Percentiles rank a stretch among this genome's conserved stretches.
Evolutionary conservation across 2,888 invertebrate genomes (phyloP).

Genomic region (Leptogaster cylindrica): DNA sequence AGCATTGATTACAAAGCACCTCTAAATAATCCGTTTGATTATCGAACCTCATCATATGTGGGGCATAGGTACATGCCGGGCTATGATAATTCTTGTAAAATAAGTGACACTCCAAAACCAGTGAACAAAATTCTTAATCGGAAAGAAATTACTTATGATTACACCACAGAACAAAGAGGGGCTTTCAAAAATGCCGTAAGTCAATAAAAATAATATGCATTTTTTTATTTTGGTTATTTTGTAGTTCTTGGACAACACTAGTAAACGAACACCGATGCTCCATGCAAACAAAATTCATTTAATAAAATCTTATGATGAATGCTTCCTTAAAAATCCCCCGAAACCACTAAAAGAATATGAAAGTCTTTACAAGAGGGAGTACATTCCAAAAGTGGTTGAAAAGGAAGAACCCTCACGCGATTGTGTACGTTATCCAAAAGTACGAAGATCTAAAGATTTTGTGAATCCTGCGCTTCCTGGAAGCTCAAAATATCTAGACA

Average conservation of each 20-base stretch:
- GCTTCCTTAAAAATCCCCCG: conserved; percentile 52
- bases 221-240: conserved; percentile 8
- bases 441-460: not conserved
- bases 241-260: conserved; percentile 6
- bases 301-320: conserved; percentile 54
- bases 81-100: conserved; percentile 8
- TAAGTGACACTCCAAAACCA: not conserved
- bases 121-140: not conserved
- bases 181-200: too few species aligned
- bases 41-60: conserved; percentile 56
- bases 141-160: conserved; percentile 21
- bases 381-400: not conserved
- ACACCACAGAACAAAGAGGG: conserved; percentile 21
- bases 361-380: conserved; percentile 54
- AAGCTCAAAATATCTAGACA: conserved; percentile 42
- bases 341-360: conserved; percentile 52
- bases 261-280: not conserved
- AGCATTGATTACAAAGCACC: conserved; percentile 56
- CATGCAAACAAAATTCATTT: not conserved
- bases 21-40: conserved; percentile 51
- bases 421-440: conserved; percentile 5
- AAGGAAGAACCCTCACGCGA: not conserved
- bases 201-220: too few species aligned
- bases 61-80: conserved; percentile 54
- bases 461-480: conserved; percentile 41